These are phyloP conservation scores for Trissolcus brochymenae DNA, from an alignment of 2,888 invertebrate genomes.

Conservation along the genomic window DNA sequence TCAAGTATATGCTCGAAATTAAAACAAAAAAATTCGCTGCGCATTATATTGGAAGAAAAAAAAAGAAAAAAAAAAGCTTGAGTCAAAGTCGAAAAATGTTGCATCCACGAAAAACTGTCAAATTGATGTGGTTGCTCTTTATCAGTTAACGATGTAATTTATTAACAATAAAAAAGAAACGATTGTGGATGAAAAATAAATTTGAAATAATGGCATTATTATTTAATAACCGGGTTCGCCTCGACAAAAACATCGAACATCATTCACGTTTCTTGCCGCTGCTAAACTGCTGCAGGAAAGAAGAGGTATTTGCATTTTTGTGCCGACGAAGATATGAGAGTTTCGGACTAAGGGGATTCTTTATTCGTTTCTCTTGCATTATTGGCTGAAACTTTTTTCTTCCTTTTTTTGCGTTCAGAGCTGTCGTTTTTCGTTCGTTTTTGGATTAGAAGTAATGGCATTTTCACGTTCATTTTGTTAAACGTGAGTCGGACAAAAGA, in stretches of 20 bases:
- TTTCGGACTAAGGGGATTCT: constrained; percentile 18
- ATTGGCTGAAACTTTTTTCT: constrained; percentile 10
- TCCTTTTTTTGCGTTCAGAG: constrained; percentile 6
- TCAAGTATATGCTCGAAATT: too few species aligned
- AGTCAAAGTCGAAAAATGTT: too few species aligned
- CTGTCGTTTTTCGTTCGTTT: constrained; percentile 35
- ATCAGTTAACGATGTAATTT: too few species aligned
- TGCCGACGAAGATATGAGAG: constrained; percentile 25
- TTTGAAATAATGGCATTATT: constrained; percentile 8
- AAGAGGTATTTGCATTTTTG: constrained; percentile 40
- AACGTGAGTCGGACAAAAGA: constrained; percentile 54
- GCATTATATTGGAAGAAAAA: too few species aligned
- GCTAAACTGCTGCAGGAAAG: constrained; percentile 26
- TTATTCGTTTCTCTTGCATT: constrained; percentile 4
- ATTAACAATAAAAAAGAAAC: too few species aligned
- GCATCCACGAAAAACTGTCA: too few species aligned
- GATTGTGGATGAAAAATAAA: neutral
- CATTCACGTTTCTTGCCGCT: constrained; percentile 32
- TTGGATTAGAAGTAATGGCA: constrained; percentile 49
- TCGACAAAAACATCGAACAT: constrained; percentile 30
- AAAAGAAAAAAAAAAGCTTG: too few species aligned
- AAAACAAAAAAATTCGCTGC: too few species aligned
- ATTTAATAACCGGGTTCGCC: constrained; percentile 30
- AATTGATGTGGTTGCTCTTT: too few species aligned
- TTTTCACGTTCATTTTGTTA: constrained; percentile 52